Conservation (phyloP, 2,113 vertebrate genomes). For the Typhlomys cinereus region DNA sequence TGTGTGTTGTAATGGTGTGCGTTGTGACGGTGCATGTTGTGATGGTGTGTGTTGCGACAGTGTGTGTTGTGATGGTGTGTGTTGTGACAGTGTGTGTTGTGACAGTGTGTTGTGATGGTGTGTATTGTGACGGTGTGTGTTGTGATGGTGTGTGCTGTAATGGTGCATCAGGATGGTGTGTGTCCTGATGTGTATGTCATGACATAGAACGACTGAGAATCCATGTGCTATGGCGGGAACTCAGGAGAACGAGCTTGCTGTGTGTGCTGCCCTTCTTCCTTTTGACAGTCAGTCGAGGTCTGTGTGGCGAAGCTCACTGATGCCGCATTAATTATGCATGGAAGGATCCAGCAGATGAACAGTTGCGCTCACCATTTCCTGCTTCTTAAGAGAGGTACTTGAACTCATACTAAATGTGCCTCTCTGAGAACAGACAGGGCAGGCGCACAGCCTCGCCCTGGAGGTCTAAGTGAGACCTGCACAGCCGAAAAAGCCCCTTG, state of each 20-base stretch:
- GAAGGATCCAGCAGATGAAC: neutral
- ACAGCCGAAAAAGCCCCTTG: neutral
- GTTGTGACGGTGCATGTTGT: too few species aligned
- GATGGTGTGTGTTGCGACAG: too few species aligned
- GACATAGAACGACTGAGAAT: neutral
- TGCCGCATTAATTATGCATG: neutral
- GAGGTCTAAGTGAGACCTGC: neutral
- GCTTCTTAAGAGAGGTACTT: neutral
- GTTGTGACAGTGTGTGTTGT: too few species aligned
- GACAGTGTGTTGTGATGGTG: too few species aligned
- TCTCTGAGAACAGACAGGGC: neutral
- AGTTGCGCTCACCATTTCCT: neutral
- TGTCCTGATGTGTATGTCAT: too few species aligned
- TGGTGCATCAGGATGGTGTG: too few species aligned
- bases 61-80: too few species aligned
- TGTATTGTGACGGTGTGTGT: too few species aligned
- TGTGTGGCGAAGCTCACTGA: neutral
- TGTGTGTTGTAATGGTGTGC: too few species aligned
- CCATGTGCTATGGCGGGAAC: neutral
- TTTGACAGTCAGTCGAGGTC: conserved; percentile 15
- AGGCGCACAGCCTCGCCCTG: neutral
- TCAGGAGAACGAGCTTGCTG: neutral
- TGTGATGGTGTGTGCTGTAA: too few species aligned
- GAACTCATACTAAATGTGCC: neutral
- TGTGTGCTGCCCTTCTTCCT: neutral